phyloP scores from a whole-genome alignment of 2,888 invertebrate genomes.

The Netelia inedita region DNA sequence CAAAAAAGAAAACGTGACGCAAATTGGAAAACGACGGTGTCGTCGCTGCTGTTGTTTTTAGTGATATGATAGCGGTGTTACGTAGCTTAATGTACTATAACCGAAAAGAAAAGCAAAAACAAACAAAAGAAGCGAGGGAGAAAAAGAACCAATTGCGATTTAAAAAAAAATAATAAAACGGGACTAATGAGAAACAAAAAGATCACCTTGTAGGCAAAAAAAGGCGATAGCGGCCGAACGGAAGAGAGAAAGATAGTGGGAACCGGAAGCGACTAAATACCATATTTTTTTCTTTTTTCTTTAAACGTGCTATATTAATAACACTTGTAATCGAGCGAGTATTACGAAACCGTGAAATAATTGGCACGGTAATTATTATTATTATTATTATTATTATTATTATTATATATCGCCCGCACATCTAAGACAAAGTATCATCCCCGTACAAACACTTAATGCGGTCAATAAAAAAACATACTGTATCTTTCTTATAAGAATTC shows the following conservation, averaged over 20 bases:
- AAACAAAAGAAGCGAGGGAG: slow-evolving; percentile 55
- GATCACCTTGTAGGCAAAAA: slow-evolving; percentile 15
- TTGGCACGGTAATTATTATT: slow-evolving; percentile 43
- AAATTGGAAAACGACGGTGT: slow-evolving; percentile 35
- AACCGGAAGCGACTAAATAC: slow-evolving; percentile 49
- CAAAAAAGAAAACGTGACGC: slow-evolving; percentile 6
- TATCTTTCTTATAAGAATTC: slow-evolving; percentile 62
- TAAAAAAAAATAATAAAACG: slow-evolving; percentile 42
- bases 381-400: slow-evolving; percentile 25
- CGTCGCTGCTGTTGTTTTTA: slow-evolving; percentile 64
- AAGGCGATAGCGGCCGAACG: slow-evolving; percentile 58
- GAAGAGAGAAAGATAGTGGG: slow-evolving; percentile 61
- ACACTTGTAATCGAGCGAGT: slow-evolving; percentile 54
- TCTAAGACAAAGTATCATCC: slow-evolving; percentile 43
- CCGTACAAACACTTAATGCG: slow-evolving; percentile 59
- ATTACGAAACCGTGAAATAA: slow-evolving; percentile 42
- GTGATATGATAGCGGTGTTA: slow-evolving; percentile 61
- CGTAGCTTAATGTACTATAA: slow-evolving; percentile 44
- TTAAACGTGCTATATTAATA: slow-evolving; percentile 42
- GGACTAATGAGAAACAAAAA: slow-evolving; percentile 11
- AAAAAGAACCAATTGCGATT: slow-evolving; percentile 61
- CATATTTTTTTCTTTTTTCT: slow-evolving; percentile 36
- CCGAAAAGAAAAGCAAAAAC: slow-evolving; percentile 54
- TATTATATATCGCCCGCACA: slow-evolving; percentile 13
- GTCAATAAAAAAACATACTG: slow-evolving; percentile 65